These are phyloP conservation scores for Pasiphila rectangulata DNA, from an alignment of 2,888 invertebrate genomes.

Conservation along the genomic window DNA sequence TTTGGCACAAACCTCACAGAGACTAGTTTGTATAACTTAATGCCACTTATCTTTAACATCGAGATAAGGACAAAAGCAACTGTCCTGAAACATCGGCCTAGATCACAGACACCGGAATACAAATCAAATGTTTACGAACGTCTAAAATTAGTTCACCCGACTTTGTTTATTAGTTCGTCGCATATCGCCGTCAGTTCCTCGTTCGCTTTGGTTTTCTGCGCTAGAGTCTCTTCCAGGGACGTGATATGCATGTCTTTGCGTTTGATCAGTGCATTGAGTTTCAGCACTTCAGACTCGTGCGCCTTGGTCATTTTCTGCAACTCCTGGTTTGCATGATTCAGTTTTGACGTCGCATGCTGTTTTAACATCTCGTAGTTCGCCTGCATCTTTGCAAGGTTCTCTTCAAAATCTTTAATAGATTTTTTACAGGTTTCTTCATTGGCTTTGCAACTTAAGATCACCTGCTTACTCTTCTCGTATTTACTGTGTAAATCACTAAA, in stretches of 20 bases:
- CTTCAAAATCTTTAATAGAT: constrained; percentile 85
- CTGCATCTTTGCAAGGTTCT: constrained; percentile 86
- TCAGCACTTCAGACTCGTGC: constrained; percentile 90
- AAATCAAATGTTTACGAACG: constrained; percentile 43
- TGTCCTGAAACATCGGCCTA: constrained; percentile 48
- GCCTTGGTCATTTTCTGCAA: constrained; percentile 86
- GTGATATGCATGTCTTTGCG: constrained; percentile 92
- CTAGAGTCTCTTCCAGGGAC: constrained; percentile 89
- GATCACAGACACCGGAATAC: constrained; percentile 47
- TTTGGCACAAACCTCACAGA: constrained; percentile 59
- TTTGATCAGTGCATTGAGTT: constrained; percentile 91
- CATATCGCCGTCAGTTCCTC: constrained; percentile 93
- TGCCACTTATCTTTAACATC: constrained; percentile 61
- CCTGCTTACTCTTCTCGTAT: constrained; percentile 84
- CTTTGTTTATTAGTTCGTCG: constrained; percentile 92
- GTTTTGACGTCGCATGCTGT: constrained; percentile 92
- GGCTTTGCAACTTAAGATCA: constrained; percentile 76
- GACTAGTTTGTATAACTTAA: constrained; percentile 51
- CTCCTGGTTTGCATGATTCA: constrained; percentile 88
- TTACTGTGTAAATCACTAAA: constrained; percentile 83
- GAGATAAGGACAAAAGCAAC: constrained; percentile 62
- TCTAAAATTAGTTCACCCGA: constrained; percentile 58
- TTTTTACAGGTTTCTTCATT: constrained; percentile 85
- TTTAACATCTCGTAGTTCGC: constrained; percentile 92
- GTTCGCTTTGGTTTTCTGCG: constrained; percentile 94